Evolutionary conservation across 2,797 vertebrate species (phyloP).

Genomic region (Rhodeus uyekii): DNA sequence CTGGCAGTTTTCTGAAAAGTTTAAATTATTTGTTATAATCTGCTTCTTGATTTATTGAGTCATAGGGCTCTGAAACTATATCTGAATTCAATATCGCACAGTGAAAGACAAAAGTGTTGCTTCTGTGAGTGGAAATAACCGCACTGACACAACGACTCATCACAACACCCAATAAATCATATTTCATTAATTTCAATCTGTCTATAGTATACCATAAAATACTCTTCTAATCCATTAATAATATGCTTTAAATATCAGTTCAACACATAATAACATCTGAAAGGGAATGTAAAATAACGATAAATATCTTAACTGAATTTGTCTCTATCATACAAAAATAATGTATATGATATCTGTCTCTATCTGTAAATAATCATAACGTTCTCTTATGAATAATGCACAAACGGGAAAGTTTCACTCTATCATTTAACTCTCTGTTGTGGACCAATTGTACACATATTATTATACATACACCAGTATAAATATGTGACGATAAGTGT

Average conservation of each 20-base stretch:
- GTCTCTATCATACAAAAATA: slow-evolving; percentile 60
- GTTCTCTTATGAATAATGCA: slow-evolving; percentile 34
- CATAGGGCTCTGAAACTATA: neutral
- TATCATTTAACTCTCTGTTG: slow-evolving; percentile 19
- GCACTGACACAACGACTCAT: slow-evolving; percentile 31
- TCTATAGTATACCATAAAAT: slow-evolving; percentile 56
- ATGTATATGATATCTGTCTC: slow-evolving; percentile 44
- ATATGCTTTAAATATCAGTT: slow-evolving; percentile 44
- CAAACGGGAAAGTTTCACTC: slow-evolving; percentile 24
- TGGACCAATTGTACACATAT: slow-evolving; percentile 39
- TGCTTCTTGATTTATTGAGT: neutral
- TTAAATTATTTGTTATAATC: neutral
- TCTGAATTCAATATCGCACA: slow-evolving; percentile 24
- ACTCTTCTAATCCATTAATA: slow-evolving; percentile 49
- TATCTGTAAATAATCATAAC: slow-evolving; percentile 50
- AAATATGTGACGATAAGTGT: slow-evolving; percentile 44
- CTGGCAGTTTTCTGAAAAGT: slow-evolving; percentile 11
- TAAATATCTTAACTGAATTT: slow-evolving; percentile 50
- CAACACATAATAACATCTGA: slow-evolving; percentile 54
- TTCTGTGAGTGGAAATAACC: slow-evolving; percentile 39
- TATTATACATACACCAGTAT: slow-evolving; percentile 40
- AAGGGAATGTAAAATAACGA: slow-evolving; percentile 42
- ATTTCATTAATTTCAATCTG: slow-evolving; percentile 45
- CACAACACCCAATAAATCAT: slow-evolving; percentile 51
- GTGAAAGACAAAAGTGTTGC: neutral